These are phyloP conservation scores for Melinaea marsaeus DNA, from an alignment of 2,888 invertebrate genomes.

Conservation along the genomic window DNA sequence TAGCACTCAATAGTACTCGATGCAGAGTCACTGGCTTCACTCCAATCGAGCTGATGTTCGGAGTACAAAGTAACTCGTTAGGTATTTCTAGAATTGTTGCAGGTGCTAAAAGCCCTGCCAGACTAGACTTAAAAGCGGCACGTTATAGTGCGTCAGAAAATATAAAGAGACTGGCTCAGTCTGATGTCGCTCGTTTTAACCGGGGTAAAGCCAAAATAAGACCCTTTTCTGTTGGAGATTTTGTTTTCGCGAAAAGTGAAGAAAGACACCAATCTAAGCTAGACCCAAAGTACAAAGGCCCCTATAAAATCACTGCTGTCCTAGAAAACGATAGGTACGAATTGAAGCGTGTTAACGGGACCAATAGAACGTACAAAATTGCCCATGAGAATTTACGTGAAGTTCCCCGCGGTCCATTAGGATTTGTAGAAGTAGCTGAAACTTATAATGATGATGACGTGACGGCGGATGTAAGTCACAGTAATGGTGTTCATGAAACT, in stretches of 20 bases:
- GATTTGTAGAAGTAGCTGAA: not conserved
- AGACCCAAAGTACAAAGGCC: slow-evolving; percentile 24
- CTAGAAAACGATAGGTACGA: slow-evolving; percentile 27
- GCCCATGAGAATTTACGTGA: slow-evolving; percentile 28
- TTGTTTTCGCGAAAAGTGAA: slow-evolving; percentile 27
- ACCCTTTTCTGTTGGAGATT: slow-evolving; percentile 21
- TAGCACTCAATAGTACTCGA: no score
- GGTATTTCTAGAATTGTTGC: no score
- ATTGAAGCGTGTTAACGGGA: slow-evolving; percentile 14
- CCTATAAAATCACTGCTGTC: slow-evolving; percentile 17
- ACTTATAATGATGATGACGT: slow-evolving; percentile 4
- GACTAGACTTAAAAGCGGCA: no score
- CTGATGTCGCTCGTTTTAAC: no score
- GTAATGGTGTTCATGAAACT: slow-evolving; percentile 3
- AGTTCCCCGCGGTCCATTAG: slow-evolving; percentile 17
- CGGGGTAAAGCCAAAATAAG: no score
- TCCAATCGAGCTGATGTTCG: no score
- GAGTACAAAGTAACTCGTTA: no score
- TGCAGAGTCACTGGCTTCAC: no score
- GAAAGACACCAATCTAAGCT: slow-evolving; percentile 34
- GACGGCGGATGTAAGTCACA: not conserved
- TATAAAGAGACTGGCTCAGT: no score
- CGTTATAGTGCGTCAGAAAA: no score
- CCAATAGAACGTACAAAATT: slow-evolving; percentile 25
- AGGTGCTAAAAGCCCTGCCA: no score